Evolutionary conservation across 1,140 invertebrate genomes (phyloP), one percentile per base, ranked within the genome.

Genomic region (Eumeta japonica): DNA sequence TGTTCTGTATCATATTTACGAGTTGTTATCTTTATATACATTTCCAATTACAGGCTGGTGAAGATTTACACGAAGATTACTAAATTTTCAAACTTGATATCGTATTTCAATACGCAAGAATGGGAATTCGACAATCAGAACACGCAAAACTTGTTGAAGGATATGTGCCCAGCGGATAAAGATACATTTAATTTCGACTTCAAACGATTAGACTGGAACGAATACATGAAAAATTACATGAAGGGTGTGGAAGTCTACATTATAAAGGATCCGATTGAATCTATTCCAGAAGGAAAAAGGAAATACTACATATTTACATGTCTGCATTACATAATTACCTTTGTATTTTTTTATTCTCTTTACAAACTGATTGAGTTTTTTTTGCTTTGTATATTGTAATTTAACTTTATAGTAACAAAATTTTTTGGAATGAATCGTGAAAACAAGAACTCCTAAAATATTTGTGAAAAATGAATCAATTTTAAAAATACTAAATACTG

Each of bases 81-180:
- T 39, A 84, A 86, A 55, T 84, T 89, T 33, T 79, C 83, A 13
- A 72, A 76, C 11, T 81, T 83, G 2, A 70, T 90, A 11, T 79
- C 83, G 24, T 90, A 84, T 56, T 92, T 92, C 56, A 81, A 83
- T 12, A 75, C 77, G 0, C 72, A 81, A 28, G 71, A 86, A 46
- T 92, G 88, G 82, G 76, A 79, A 18, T 90, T 91, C 49, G 61
- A 78, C 13, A 86, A 86, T 47, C 66, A 79, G 1, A 90, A 90
- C 54, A 70, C 82, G 0, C 67, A 81, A 11, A 46, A 45, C 0
- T 39, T 76, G 0, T 61, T 30, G 28, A 55, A 50, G 10, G 59
- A 56, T 10, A 16, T 88, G 48, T 64, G 71, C 14, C 44, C 52
- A 0, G 66, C 71, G 0, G 87, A 90, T 54, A 76, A 76, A 48